Evolutionary conservation across 2,888 invertebrate species (phyloP).

Genomic region (Apeira syringaria): DNA sequence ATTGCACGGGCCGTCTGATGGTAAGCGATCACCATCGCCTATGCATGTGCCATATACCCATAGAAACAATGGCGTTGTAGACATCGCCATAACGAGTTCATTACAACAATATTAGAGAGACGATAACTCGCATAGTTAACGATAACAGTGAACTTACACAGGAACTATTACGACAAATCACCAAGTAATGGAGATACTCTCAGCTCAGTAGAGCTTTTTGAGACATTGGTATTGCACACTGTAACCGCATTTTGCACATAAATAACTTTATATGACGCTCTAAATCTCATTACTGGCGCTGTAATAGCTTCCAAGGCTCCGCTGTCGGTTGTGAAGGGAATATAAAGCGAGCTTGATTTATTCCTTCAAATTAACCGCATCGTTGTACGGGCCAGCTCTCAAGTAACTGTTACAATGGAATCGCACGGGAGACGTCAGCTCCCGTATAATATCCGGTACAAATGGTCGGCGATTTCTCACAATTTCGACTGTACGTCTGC

Average conservation of each 20-base stretch:
- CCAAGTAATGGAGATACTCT: slow-evolving; percentile 19
- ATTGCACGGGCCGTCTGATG: no score
- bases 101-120: slow-evolving; percentile 1
- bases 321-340: slow-evolving; percentile 73
- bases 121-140: slow-evolving; percentile 2
- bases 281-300: slow-evolving; percentile 78
- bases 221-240: slow-evolving; percentile 37
- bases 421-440: slow-evolving; percentile 28
- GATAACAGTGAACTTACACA: slow-evolving; percentile 1
- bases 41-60: no score
- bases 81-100: no score
- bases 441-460: slow-evolving; percentile 42
- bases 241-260: slow-evolving; percentile 65
- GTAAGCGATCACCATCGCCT: no score
- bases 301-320: slow-evolving; percentile 76
- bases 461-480: slow-evolving; percentile 51
- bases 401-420: slow-evolving; percentile 30
- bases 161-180: slow-evolving; percentile 19
- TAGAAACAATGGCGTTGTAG: no score
- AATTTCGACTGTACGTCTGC: slow-evolving; percentile 44
- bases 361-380: slow-evolving; percentile 50
- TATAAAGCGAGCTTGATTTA: slow-evolving; percentile 75
- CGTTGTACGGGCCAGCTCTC: slow-evolving; percentile 29
- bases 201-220: slow-evolving; percentile 26
- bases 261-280: slow-evolving; percentile 80